Conservation (phyloP, 1,140 invertebrate species). For the Drosophila ohnishii region DNA sequence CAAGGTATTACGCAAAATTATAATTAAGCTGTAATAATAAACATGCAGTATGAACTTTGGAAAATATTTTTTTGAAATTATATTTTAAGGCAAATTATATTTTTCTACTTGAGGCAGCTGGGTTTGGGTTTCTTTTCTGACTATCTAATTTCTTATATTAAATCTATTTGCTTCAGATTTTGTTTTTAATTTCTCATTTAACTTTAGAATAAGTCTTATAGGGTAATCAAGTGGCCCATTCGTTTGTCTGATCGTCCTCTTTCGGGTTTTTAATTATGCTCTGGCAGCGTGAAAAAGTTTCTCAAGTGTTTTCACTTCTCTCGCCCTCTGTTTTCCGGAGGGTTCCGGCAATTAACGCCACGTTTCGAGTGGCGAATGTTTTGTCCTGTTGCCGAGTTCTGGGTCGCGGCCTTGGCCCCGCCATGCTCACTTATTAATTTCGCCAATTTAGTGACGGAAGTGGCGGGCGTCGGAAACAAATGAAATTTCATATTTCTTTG, state of each 20-base stretch:
- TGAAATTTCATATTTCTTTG: conserved; percentile 63
- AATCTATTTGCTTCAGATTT: background rate
- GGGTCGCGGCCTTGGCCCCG: conserved; percentile 41
- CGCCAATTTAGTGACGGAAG: conserved; percentile 70
- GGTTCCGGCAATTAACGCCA: conserved; percentile 70
- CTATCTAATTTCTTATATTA: too few species aligned
- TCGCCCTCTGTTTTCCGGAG: conserved; percentile 37
- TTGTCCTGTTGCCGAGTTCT: conserved; percentile 41
- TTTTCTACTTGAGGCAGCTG: background rate
- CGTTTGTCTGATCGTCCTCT: background rate
- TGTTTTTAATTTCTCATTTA: background rate
- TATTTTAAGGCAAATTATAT: background rate
- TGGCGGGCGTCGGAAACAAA: conserved; percentile 63
- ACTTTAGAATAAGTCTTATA: background rate
- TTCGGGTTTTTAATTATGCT: conserved; percentile 60
- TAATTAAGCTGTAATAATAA: conserved; percentile 14
- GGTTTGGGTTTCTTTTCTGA: too few species aligned
- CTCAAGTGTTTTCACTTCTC: conserved; percentile 52
- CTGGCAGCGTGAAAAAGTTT: conserved; percentile 53
- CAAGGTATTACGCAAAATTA: background rate
- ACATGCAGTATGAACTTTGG: background rate
- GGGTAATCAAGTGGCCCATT: conserved; percentile 11
- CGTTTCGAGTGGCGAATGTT: conserved; percentile 49
- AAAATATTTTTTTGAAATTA: background rate
- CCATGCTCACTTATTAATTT: conserved; percentile 69